Percentiles rank a stretch among this genome's conserved stretches.
Conservation (phyloP, 2,113 vertebrate genomes). For the Chloropsis cyanopogon region DNA sequence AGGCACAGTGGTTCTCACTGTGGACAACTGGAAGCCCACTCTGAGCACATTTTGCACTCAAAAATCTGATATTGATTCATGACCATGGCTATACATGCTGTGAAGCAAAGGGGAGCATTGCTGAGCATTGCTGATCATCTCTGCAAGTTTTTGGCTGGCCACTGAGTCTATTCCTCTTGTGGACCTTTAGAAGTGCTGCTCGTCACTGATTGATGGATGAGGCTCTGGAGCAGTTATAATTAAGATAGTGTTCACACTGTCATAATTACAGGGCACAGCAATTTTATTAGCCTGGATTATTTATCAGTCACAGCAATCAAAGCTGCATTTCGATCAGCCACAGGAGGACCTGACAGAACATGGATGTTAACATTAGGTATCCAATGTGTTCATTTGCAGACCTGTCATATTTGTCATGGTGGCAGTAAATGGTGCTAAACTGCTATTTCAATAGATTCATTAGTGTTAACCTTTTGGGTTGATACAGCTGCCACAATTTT, state of each 20-base stretch:
- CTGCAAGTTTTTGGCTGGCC: neutral
- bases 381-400: slow-evolving; percentile 48
- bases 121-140: neutral
- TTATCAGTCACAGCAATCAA: slow-evolving; percentile 19
- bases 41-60: neutral
- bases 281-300: neutral
- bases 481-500: neutral
- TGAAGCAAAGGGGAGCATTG: neutral
- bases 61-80: neutral
- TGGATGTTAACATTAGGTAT: neutral
- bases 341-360: slow-evolving; percentile 29
- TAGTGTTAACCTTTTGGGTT: slow-evolving; percentile 24
- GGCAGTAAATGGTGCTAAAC: slow-evolving; percentile 52
- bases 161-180: neutral
- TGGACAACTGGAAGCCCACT: neutral
- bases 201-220: neutral
- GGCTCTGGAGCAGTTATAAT: neutral
- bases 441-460: slow-evolving; percentile 52
- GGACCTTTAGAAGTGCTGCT: neutral
- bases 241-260: neutral
- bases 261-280: neutral
- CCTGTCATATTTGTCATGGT: slow-evolving; percentile 36
- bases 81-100: fast-evolving
- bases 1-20: fast-evolving
- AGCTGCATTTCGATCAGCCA: neutral